phyloP scores from a whole-genome alignment of 2,113 vertebrate genomes.

The Passer domesticus region DNA sequence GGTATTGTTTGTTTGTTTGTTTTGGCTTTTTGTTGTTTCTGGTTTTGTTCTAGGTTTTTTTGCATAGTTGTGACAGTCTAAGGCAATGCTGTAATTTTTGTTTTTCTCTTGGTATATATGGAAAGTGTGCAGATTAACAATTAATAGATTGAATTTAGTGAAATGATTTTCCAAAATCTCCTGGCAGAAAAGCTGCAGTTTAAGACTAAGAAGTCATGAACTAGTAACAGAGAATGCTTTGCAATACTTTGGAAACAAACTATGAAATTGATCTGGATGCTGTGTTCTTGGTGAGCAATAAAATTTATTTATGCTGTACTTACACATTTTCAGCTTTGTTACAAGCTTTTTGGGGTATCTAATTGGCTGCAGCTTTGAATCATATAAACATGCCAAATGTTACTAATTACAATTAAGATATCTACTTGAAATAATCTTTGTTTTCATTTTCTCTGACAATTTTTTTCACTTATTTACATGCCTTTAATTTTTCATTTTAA shows the following conservation, averaged over 20 bases:
- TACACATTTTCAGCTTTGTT: slow-evolving; percentile 66
- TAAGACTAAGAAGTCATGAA: background rate
- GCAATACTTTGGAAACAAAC: background rate
- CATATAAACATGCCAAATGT: slow-evolving; percentile 54
- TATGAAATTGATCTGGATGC: slow-evolving; percentile 16
- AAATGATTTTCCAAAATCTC: background rate
- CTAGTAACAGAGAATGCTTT: background rate
- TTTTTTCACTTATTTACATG: slow-evolving; percentile 49
- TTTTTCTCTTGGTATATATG: background rate
- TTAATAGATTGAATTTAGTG: background rate
- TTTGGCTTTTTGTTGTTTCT: background rate
- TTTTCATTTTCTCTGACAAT: slow-evolving; percentile 49
- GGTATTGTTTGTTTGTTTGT: background rate
- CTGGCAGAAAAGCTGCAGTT: background rate
- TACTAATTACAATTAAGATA: slow-evolving; percentile 69
- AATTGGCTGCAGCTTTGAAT: slow-evolving; percentile 63
- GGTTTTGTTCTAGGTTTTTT: background rate
- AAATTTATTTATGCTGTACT: slow-evolving; percentile 56
- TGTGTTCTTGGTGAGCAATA: slow-evolving; percentile 49
- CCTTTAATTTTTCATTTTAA: slow-evolving; percentile 65
- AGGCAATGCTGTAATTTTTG: background rate
- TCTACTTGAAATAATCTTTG: slow-evolving; percentile 65
- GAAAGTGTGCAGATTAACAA: background rate
- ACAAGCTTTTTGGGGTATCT: slow-evolving; percentile 65
- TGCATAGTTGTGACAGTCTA: background rate